Conservation (phyloP, 2,797 vertebrate species). For the Pteropus rufus region DNA sequence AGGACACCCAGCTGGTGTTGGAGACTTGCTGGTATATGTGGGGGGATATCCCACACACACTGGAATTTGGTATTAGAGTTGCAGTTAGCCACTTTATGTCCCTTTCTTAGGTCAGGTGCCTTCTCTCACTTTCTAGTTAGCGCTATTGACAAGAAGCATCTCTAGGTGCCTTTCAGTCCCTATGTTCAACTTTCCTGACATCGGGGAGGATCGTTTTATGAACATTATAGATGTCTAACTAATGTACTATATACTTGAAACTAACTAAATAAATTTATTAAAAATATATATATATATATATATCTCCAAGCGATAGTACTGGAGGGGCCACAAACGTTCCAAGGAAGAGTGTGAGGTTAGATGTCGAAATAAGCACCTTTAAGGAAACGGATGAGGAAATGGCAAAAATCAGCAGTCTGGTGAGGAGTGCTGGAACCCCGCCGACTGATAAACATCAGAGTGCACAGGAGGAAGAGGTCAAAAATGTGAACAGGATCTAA, state of each 20-base stretch:
- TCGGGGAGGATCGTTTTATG: too few relatives aligned
- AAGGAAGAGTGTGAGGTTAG: neutral
- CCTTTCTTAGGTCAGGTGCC: neutral
- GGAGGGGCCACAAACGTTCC: neutral
- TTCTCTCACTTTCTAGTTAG: neutral
- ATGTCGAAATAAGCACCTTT: neutral
- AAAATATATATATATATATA: too few relatives aligned
- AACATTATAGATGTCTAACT: too few relatives aligned
- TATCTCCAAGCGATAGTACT: neutral
- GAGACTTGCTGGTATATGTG: neutral
- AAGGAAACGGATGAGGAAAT: neutral
- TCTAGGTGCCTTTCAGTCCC: neutral
- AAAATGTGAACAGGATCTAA: neutral
- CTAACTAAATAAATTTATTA: too few relatives aligned
- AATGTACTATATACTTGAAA: too few relatives aligned
- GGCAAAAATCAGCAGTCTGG: neutral
- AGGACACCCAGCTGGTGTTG: neutral
- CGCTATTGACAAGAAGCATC: neutral
- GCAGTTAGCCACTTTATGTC: accelerated
- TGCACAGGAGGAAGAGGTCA: neutral
- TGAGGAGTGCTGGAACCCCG: neutral
- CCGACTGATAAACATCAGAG: neutral
- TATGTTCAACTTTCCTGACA: neutral
- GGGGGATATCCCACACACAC: too few relatives aligned
- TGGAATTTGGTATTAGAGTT: neutral